Evolutionary conservation across 1,140 invertebrate genomes (phyloP).

Genomic region (Penaeus japonicus): DNA sequence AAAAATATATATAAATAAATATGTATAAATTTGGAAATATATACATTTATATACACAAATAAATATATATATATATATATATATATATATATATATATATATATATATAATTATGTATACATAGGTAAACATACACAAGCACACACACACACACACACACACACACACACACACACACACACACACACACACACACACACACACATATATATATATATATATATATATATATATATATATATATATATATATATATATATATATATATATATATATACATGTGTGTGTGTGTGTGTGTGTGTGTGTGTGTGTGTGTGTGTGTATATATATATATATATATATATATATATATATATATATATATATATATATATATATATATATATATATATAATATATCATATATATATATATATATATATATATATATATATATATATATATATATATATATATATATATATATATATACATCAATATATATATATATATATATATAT

Average conservation of each 20-base stretch:
- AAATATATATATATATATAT: not conserved
- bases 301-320: too few species aligned
- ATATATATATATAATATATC: not conserved
- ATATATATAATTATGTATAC: not conserved
- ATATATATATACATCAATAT: not conserved
- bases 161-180: not conserved
- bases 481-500: not conserved
- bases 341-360: not conserved
- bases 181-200: not conserved
- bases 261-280: not conserved
- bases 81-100: not conserved
- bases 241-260: not conserved
- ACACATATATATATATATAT: not conserved
- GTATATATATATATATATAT: not conserved
- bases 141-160: not conserved
- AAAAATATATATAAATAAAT: constrained; percentile 13
- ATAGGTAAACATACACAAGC: not conserved
- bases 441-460: not conserved
- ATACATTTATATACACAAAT: not conserved
- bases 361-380: not conserved
- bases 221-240: not conserved
- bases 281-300: too few species aligned
- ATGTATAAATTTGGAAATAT: not conserved
- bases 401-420: not conserved
- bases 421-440: not conserved